Evolutionary conservation across 2,888 invertebrate species (phyloP).

Genomic region (Lamellibrachia satsuma): DNA sequence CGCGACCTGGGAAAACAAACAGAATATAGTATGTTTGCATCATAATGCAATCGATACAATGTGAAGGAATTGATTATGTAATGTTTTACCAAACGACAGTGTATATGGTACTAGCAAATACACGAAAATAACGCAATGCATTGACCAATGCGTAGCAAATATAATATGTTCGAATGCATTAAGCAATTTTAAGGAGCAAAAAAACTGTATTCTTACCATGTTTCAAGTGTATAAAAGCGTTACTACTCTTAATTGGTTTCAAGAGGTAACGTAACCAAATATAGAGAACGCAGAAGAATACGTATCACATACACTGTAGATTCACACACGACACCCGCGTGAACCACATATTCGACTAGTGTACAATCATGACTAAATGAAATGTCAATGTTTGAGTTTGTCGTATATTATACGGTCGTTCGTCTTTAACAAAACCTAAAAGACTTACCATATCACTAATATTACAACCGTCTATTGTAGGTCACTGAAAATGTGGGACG

Average conservation of each 20-base stretch:
- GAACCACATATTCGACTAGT: too few species aligned
- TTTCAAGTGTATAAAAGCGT: too few species aligned
- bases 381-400: background rate
- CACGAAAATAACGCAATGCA: background rate
- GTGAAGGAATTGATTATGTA: background rate
- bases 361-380: too few species aligned
- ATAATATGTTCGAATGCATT: background rate
- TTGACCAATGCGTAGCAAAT: background rate
- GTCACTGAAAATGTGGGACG: conserved; percentile 32
- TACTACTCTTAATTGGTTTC: too few species aligned
- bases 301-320: too few species aligned
- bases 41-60: background rate
- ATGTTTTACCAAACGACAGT: background rate
- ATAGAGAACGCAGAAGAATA: too few species aligned
- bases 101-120: background rate
- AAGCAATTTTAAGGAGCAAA: background rate
- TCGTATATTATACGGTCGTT: background rate
- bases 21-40: background rate
- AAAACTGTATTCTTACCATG: too few species aligned
- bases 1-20: background rate
- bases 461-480: background rate
- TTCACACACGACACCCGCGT: too few species aligned
- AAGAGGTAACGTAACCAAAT: too few species aligned
- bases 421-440: background rate
- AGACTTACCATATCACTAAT: background rate